Base-by-base conservation (phyloP, 1,140 invertebrate genomes). In the Eufriesea mexicana region DNA sequence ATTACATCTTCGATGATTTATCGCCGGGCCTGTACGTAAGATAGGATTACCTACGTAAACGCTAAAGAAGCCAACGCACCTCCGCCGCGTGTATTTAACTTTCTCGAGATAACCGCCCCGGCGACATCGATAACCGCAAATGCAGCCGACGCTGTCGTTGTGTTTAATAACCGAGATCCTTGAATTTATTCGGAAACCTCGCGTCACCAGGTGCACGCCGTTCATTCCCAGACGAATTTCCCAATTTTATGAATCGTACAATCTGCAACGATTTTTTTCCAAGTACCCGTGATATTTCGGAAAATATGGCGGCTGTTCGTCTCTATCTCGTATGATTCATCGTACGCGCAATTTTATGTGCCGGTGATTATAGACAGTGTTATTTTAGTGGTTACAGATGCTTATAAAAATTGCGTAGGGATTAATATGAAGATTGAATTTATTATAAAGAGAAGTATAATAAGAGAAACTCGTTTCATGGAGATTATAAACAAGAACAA, bases 1-100 rank as follows among this genome's bases (percentile, higher is more conserved):
- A 83, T 83, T 83, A 83, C 80, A 83, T 83, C 80, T 83, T 83
- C 74, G 80, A 83, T 77, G 80, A 83, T 83, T 83, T 83, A 83
- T 83, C 80, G 80, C 66, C 64, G 80, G 74, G 66, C 66, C 66
- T 71, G 62, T 51, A 83, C 74, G 80, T 78, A 83, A 70, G 80
- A 83, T 83, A 83, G 80, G 80, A 83, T 83, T 83, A 83, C 74
- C 80, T 78, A 83, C 80, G 80, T 83, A 83, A 83, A 83, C 80
- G 80, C 28, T 70, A 70, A 78, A 83, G 73, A 78, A 78, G 74
- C 64, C 66, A 78, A 83, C 80, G 74, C 74, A 70, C 80, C 74
- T 83, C 59, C 47, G 66, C 45, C 62, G 9, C 79, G 55, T 78
- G 74, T 78, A 83, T 78, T 83, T 78, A 82, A 68, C 80, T 83